A percentile compares a stretch with the other conserved stretches of the same genome.
Evolutionary conservation across 2,888 invertebrate genomes (phyloP).

Genomic region (Standfussiana lucernea): DNA sequence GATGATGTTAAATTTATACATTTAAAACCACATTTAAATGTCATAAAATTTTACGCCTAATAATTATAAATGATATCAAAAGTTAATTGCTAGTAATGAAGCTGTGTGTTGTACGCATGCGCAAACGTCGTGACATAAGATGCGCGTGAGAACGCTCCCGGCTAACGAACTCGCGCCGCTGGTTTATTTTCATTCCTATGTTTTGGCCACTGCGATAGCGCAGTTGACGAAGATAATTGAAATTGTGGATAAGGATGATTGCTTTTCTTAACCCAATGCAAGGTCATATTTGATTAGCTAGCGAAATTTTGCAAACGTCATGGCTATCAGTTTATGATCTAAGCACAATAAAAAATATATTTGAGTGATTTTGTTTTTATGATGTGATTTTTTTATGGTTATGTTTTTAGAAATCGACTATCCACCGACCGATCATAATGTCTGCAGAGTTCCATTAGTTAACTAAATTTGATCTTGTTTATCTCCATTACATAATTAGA

Average conservation of each 20-base stretch:
- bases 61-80: constrained; percentile 47
- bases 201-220: constrained; percentile 77
- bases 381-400: background rate
- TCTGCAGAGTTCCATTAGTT: background rate
- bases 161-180: constrained; percentile 82
- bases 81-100: constrained; percentile 51
- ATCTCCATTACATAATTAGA: background rate
- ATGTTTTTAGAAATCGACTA: background rate
- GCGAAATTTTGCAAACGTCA: background rate
- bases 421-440: too few species aligned
- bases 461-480: background rate
- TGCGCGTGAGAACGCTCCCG: constrained; percentile 81
- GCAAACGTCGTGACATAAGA: constrained; percentile 78
- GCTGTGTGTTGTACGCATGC: constrained; percentile 69
- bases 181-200: constrained; percentile 81
- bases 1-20: constrained; percentile 5
- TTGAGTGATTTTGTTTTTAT: background rate
- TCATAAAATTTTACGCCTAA: constrained; percentile 1
- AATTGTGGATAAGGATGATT: constrained; percentile 46
- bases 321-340: background rate
- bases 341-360: background rate
- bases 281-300: background rate
- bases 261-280: background rate
- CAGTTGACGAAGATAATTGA: constrained; percentile 39
- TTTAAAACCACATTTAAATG: constrained; percentile 3